These are phyloP conservation scores for Zaprionus lachaisei DNA, from an alignment of 1,140 invertebrate species.

Conservation along the genomic window DNA sequence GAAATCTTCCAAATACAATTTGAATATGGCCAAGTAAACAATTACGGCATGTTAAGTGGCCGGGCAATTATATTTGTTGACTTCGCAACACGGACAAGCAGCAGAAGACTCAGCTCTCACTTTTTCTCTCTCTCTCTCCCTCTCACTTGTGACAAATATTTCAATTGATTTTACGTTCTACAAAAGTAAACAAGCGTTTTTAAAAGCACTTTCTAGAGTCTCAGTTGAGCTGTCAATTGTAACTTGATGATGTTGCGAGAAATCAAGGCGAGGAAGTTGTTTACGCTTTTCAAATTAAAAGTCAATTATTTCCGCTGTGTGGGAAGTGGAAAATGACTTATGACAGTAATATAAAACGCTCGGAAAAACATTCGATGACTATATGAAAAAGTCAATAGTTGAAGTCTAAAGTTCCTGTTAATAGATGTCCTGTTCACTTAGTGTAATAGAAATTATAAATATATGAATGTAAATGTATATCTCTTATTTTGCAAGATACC, in stretches of 20 bases:
- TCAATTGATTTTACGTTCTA: constrained; percentile 8
- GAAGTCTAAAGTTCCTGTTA: too few relatives aligned
- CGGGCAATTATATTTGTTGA: constrained; percentile 59
- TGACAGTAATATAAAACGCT: neutral
- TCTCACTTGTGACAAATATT: neutral
- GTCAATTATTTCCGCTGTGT: neutral
- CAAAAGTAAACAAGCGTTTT: neutral
- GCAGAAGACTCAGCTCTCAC: neutral
- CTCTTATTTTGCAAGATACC: too few relatives aligned
- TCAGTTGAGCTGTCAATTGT: constrained; percentile 4
- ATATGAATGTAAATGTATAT: too few relatives aligned
- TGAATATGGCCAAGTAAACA: constrained; percentile 70
- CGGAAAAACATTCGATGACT: neutral
- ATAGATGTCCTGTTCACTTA: too few relatives aligned
- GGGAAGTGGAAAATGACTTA: neutral
- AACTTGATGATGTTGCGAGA: neutral
- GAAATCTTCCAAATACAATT: constrained; percentile 58
- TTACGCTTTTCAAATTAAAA: constrained; percentile 6
- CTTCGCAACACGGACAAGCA: neutral
- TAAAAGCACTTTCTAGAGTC: neutral
- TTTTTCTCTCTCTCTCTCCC: neutral
- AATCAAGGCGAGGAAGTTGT: neutral
- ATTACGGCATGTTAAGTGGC: constrained; percentile 51
- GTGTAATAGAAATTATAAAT: too few relatives aligned
- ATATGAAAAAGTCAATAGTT: too few relatives aligned